Evolutionary conservation across 2,797 vertebrate genomes (phyloP).

Genomic region (Rallus crepitans): DNA sequence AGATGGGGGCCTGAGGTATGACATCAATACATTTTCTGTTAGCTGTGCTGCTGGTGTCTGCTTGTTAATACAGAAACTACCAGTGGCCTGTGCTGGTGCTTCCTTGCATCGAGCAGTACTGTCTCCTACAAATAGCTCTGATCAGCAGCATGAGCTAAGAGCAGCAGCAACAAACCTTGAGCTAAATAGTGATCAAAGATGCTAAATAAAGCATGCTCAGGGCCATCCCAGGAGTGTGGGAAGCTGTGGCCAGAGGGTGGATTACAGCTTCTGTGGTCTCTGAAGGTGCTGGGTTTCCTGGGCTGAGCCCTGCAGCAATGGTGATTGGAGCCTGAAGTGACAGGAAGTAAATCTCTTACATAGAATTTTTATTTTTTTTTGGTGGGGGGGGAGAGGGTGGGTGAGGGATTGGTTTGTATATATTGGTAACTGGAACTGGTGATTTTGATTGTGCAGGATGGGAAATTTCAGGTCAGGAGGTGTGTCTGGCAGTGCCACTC

Average conservation of each 20-base stretch:
- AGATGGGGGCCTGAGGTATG: neutral
- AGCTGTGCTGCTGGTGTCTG: neutral
- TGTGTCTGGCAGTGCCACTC: fast-evolving
- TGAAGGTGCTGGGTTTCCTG: neutral
- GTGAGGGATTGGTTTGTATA: too few species aligned
- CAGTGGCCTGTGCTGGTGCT: neutral
- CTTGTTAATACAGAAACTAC: neutral
- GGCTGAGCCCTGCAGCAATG: neutral
- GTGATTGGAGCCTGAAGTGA: fast-evolving
- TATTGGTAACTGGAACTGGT: neutral
- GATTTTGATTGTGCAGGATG: neutral
- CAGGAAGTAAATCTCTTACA: fast-evolving
- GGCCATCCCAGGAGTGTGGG: neutral
- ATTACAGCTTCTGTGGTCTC: neutral
- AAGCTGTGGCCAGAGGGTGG: neutral
- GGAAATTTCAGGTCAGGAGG: neutral
- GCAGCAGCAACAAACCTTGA: neutral
- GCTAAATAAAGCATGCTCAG: neutral
- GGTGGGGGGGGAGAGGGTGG: too few species aligned
- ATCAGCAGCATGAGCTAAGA: neutral
- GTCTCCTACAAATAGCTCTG: neutral
- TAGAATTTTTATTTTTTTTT: neutral
- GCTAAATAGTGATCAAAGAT: neutral
- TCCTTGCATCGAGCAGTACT: fast-evolving
- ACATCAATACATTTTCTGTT: neutral